These are phyloP conservation scores for Drosophila tsacasi DNA, from an alignment of 1,140 invertebrate species.

Conservation along the genomic window DNA sequence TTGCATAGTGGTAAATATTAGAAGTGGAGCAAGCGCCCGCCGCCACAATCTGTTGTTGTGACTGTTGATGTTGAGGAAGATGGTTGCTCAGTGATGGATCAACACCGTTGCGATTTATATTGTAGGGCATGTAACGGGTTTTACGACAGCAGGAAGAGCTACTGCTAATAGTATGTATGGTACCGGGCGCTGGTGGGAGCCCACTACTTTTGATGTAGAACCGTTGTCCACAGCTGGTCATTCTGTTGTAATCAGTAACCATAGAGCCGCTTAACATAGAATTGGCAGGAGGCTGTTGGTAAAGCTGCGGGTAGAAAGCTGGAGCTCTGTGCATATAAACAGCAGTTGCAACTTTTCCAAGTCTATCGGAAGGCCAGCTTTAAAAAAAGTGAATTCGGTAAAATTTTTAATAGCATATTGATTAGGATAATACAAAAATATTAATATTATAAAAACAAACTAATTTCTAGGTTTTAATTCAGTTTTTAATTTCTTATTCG, in stretches of 20 bases:
- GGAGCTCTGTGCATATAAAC: neutral
- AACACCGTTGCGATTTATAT: neutral
- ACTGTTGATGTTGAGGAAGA: neutral
- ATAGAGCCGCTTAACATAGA: neutral
- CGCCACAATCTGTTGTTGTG: neutral
- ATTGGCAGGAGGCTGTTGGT: neutral
- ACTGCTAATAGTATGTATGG: neutral
- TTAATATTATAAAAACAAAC: neutral
- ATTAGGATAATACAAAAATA: neutral
- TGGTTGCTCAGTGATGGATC: neutral
- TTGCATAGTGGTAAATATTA: neutral
- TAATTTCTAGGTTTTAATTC: neutral
- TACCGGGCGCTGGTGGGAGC: neutral
- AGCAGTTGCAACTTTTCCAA: slow-evolving; percentile 1
- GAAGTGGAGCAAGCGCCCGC: neutral
- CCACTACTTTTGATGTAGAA: neutral
- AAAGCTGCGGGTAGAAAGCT: neutral
- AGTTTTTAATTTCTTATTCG: no score
- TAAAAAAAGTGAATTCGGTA: neutral
- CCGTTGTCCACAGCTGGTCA: neutral
- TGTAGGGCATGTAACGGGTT: slow-evolving; percentile 4
- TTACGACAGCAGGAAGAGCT: slow-evolving; percentile 1
- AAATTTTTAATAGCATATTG: neutral
- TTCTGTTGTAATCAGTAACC: slow-evolving; percentile 1
- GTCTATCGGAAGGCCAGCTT: slow-evolving; percentile 3